Conservation (phyloP, 35 echinoderm and acorn worm species). For the Strongylocentrotus purpuratus region DNA sequence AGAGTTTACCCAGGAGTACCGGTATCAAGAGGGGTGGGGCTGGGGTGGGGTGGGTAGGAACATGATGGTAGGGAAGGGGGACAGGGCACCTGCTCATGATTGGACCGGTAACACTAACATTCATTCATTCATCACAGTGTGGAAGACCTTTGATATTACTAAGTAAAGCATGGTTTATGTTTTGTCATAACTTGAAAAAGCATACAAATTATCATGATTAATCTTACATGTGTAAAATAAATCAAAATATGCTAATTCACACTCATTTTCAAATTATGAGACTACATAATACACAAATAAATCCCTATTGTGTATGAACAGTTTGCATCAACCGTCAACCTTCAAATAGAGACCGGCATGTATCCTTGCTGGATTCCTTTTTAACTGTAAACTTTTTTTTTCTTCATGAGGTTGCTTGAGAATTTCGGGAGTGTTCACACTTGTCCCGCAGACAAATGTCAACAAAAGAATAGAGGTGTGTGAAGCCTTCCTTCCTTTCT, state of each 20-base stretch:
- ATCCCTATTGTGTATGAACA: too few relatives aligned
- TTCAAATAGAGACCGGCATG: too few relatives aligned
- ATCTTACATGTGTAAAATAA: too few relatives aligned
- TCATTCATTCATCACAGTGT: background rate
- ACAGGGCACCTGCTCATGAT: background rate
- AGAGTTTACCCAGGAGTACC: background rate
- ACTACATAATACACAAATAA: too few relatives aligned
- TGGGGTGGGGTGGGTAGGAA: background rate
- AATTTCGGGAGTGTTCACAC: background rate
- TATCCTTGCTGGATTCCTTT: background rate
- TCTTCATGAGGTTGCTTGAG: background rate
- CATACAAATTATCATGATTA: background rate
- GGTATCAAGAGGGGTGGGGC: background rate
- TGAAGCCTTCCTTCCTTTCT: background rate
- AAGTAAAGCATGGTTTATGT: background rate
- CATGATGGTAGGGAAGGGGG: background rate
- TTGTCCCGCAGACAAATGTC: background rate
- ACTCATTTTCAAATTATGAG: too few relatives aligned
- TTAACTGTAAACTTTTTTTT: background rate
- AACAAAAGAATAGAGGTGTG: conserved; percentile 3
- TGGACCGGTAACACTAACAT: background rate
- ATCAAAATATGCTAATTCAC: too few relatives aligned
- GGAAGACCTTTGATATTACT: background rate
- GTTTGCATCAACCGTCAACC: too few relatives aligned
- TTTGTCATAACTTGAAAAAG: background rate